phyloP scores from a whole-genome alignment of 2,797 vertebrate genomes.

The Molossus alvarezi region DNA sequence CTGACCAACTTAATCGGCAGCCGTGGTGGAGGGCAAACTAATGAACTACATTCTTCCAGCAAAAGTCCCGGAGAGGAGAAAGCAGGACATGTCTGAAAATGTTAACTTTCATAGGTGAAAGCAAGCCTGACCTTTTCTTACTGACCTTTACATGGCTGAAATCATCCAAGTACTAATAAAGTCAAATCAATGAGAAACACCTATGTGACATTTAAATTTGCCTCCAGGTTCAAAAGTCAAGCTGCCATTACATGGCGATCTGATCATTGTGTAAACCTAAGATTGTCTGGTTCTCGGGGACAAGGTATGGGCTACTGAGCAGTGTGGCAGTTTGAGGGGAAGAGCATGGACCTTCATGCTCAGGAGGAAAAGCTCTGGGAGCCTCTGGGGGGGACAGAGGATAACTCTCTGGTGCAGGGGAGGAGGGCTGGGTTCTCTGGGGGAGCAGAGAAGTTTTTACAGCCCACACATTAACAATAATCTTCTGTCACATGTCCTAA shows the following conservation, averaged over 20 bases:
- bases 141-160: conserved; percentile 47
- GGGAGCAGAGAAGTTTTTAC: neutral
- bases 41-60: conserved; percentile 16
- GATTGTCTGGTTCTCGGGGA: neutral
- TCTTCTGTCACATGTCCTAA: neutral
- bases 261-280: neutral
- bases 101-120: conserved; percentile 76
- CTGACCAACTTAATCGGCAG: conserved; percentile 11
- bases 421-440: neutral
- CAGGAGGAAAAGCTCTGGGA: neutral
- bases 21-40: neutral
- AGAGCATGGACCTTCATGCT: neutral
- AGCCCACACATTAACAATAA: neutral
- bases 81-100: conserved; percentile 50
- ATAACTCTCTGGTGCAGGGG: neutral
- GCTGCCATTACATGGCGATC: neutral
- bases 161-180: conserved; percentile 76
- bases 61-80: conserved; percentile 39
- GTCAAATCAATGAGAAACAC: conserved; percentile 77
- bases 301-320: neutral
- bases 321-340: neutral
- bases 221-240: conserved; percentile 61
- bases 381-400: neutral
- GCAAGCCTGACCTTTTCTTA: conserved; percentile 81
- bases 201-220: conserved; percentile 78